Evolutionary conservation across 1,140 invertebrate species (phyloP), one percentile per base, ranked within the genome.

Genomic region (Bombus polaris): DNA sequence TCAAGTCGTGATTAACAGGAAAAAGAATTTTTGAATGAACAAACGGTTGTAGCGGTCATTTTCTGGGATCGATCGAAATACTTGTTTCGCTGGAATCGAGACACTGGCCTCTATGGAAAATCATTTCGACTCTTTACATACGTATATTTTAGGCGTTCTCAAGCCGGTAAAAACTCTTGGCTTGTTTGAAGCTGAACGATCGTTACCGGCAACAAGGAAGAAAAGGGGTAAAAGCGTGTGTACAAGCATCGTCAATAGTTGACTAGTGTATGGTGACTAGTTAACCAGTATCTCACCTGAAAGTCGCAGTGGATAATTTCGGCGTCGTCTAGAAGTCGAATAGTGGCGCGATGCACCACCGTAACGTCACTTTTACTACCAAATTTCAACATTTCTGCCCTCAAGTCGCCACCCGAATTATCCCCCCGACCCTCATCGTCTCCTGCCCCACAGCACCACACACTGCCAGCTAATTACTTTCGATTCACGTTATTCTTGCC

Each of bases 271-370:
- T 4, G 0, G n/a, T 25, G 15, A 42, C 35, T 42, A 5, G 35
- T 28, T 32, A 35, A 68, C 3, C 37, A 15, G 9, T 53, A 28
- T 95, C 95, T 96, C 95, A 99, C 98, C 97, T 98, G 98, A 96
- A 99, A 99, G 96, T 99, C 98, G 95, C 98, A 98, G 96, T 99
- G 97, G 92, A 99, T 96, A 91, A 99, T 97, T 96, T 99, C 98
- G 86, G 98, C 97, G 96, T 99, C 98, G 95, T 99, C 98, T 90
- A 99, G 96, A 88, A 99, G 96, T 92, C 98, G 96, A 88, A 99
- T 97, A 88, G 98, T 99, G 96, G 98, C 99, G 96, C 98, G 98
- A 96, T 98, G 98, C 95, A 98, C 97, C 96, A 97, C 96, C 94
- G 97, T 97, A 90, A 97, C 96, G 96, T 98, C 98, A 96, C 97